These are phyloP conservation scores for Pachliopta kotzebuea DNA, from an alignment of 2,888 invertebrate species.

Conservation along the genomic window DNA sequence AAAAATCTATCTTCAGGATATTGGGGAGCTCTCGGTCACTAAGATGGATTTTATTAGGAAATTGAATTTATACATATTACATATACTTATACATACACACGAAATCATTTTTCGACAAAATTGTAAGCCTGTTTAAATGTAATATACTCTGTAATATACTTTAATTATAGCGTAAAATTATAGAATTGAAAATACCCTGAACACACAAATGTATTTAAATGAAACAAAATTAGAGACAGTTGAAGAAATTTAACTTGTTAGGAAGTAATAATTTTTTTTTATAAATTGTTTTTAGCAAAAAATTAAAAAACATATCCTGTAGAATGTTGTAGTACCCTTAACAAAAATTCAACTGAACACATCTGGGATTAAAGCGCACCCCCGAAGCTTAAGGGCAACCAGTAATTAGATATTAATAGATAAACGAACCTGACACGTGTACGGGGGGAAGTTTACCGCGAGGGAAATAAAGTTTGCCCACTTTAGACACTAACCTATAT, in stretches of 20 bases:
- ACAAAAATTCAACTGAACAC: conserved; percentile 31
- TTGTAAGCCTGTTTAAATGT: too few relatives aligned
- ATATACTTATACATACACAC: not conserved
- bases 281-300: too few relatives aligned
- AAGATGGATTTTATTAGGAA: conserved; percentile 41
- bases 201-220: too few relatives aligned
- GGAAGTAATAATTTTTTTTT: too few relatives aligned
- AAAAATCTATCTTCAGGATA: conserved; percentile 80
- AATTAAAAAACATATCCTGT: not conserved
- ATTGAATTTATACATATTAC: conserved; percentile 12
- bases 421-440: conserved; percentile 49
- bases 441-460: conserved; percentile 30
- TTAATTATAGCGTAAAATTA: too few relatives aligned
- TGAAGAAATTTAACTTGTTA: too few relatives aligned
- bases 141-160: too few relatives aligned
- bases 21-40: conserved; percentile 46
- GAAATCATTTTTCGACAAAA: not conserved
- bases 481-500: conserved; percentile 32
- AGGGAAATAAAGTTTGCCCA: conserved; percentile 32
- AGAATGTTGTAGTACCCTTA: conserved; percentile 15
- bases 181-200: too few relatives aligned
- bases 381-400: conserved; percentile 39
- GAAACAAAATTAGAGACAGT: too few relatives aligned
- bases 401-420: conserved; percentile 65
- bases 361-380: conserved; percentile 42